Percentiles rank a stretch among this genome's conserved stretches.
These are phyloP conservation scores for Heterodera filipjevi DNA, from an alignment of 2,888 invertebrate species.

Conservation along the genomic window DNA sequence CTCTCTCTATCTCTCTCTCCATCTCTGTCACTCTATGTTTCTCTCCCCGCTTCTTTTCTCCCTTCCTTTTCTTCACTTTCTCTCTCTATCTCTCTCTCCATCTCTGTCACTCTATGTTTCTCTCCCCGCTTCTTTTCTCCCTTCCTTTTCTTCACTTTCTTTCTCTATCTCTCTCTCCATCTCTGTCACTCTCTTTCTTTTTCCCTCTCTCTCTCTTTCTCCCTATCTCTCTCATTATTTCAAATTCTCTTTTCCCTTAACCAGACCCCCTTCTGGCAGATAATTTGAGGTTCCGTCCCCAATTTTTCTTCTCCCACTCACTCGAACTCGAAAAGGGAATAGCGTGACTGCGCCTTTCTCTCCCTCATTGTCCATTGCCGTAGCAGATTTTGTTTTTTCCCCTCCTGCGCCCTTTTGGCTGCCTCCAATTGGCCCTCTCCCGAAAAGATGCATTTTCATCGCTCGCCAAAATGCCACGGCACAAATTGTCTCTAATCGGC, in stretches of 20 bases:
- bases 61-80: background rate
- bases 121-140: background rate
- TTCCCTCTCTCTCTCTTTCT: background rate
- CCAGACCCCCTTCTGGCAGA: background rate
- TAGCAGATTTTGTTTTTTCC: constrained; percentile 11
- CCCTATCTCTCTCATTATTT: background rate
- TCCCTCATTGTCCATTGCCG: background rate
- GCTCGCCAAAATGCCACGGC: constrained; percentile 8
- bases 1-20: background rate
- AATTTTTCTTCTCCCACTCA: background rate
- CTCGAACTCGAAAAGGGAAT: constrained; percentile 6
- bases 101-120: background rate
- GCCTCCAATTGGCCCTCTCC: constrained; percentile 7
- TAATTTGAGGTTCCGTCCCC: background rate
- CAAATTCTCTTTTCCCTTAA: background rate
- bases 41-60: background rate
- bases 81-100: background rate
- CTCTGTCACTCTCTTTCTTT: background rate
- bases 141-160: background rate
- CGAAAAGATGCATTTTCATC: constrained; percentile 20
- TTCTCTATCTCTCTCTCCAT: background rate
- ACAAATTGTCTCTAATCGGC: constrained; percentile 19
- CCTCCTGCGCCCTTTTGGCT: constrained; percentile 16
- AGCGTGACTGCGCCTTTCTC: constrained; percentile 18
- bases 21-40: background rate